Evolutionary conservation across 2,797 vertebrate genomes (phyloP), one percentile per base, ranked within the genome.

Genomic region (Mormyrus hasselquistii): DNA sequence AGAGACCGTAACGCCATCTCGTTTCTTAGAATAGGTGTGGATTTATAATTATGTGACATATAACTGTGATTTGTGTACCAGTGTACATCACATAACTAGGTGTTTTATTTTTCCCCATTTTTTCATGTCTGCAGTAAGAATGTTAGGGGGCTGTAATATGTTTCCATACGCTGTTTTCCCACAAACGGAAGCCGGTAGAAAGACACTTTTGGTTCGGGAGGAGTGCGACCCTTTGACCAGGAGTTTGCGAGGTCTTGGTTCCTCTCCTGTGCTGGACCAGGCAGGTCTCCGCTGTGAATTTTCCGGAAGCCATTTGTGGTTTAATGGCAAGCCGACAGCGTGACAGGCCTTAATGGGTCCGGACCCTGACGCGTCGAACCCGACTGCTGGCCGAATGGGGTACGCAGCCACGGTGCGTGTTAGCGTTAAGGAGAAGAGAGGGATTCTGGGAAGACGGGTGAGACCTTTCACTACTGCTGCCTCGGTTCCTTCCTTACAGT

Each of bases 41-140:
- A 82, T 82, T 82, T 82, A 82, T 82, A 82, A 82, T 82, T 82
- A 82, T 82, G 76, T 82, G 76, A 47, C 76, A 82, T 82, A 82
- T 82, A 82, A 82, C 76, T 59, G 52, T 87, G 85, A 87, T 87
- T 57, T 87, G 85, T 57, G 53, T 87, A 87, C 52, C 16, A 34
- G 29, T 87, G 53, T 87, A 38, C 52, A 55, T 57, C 47, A 52
- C 49, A 50, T 85, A 52, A 85, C n/a, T 85, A 52, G 83, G 83
- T 85, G 44, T 52, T 85, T 85, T 52, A 53, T 85, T 85, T 50
- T 49, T 16, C 83, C 44, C 10, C 47, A 14, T 47, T 85, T 85
- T 50, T 85, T 85, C 49, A 85, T 9, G n/a, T 83, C 47, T 49
- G 9, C 79, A 83, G n/a, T 25, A 47, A 25, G 41, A 83, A 83